Base-by-base conservation (phyloP, 37 sponge, comb jelly and placozoan genomes). In the Cladorhizidae sp. region DNA sequence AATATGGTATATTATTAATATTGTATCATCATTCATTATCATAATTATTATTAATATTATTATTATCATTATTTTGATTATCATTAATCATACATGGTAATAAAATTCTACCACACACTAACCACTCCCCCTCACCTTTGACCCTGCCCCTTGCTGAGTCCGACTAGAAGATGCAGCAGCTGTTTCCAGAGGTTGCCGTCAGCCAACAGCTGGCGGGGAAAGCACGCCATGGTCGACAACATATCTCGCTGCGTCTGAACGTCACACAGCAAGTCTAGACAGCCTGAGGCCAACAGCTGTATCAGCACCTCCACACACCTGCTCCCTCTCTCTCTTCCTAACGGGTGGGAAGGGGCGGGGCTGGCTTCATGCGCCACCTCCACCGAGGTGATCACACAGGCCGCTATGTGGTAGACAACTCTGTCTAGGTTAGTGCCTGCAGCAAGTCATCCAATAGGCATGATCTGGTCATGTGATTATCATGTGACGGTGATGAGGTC, bases 371-470 rank as follows among this genome's bases (percentile, higher is more conserved):
- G 49, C 5, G 49, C 5, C 49, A 12, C 59, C 11, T 2, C 67
- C 31, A 65, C 7, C 32, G 67, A 31, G 7, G 2, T 33, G 67
- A 65, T 65, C 36, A 65, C 36, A 28, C 26, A 32, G 14, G 72
- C 14, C 49, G 41, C n/a, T 2, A 71, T 41, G 72, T 5, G n/a
- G 49, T 42, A 20, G 15, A 71, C 6, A 14, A 71, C 49, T 26
- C 6, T 22, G 28, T 71, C 49, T 26, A 71, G n/a, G 49, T 71
- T 15, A 2, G 49, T 71, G 9, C 72, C 72, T 71, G 49, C n/a
- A 61, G 25, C 28, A 29, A 61, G 14, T n/a, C n/a, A n/a, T n/a
- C n/a, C n/a, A n/a, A n/a, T n/a, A n/a, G n/a, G 41, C 72, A 40
- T 41, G 72, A 29, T 20, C 20, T 11, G 26, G 36, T 67, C 68